Evolutionary conservation across 2,797 vertebrate genomes (phyloP), one percentile per base, ranked within the genome.

Genomic region (Semotilus atromaculatus): DNA sequence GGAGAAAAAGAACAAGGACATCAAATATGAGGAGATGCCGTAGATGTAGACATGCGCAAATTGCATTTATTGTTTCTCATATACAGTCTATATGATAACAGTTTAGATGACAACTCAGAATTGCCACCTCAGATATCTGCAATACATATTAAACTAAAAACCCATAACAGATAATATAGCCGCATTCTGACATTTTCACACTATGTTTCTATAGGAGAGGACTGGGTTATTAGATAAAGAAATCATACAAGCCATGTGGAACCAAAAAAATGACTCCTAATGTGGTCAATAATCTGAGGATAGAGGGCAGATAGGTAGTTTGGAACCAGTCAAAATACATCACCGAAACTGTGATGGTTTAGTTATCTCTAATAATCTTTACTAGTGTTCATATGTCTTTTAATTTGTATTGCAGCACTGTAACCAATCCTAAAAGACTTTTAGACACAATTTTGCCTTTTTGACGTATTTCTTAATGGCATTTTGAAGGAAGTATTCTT

Each of bases 81-180:
- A 21, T 34, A n/a, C 4, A 10, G 11, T 26, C 74, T 58, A 55
- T 13, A 53, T 26, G 34, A 60, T 60, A 60, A 76, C 23, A 76
- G 34, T 38, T 75, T n/a, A 60, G 34, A 40, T 40, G 23, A 40
- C 0, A 2, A 60, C 23, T 60, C 36, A 53, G 8, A 73, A 51
- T 75, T 75, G 34, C 5, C 51, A 58, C 21, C 73, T 75, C 7
- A 18, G 74, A 31, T 78, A 78, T 78, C 40, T 79, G 64, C 16
- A 34, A 64, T 45, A 23, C 26, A 45, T 34, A 80, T 31, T 51
- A 51, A 31, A 23, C 26, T 79, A 79, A 21, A 74, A 74, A 73
- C 26, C 26, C n/a, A 31, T 64, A 78, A 19, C 58, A 79, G 76
- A 64, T 66, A 13, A 43, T 31, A 60, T 5, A 21, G 29, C 21